phyloP scores from a whole-genome alignment of 2,797 vertebrate genomes.

The Schizopygopsis malacanthus region DNA sequence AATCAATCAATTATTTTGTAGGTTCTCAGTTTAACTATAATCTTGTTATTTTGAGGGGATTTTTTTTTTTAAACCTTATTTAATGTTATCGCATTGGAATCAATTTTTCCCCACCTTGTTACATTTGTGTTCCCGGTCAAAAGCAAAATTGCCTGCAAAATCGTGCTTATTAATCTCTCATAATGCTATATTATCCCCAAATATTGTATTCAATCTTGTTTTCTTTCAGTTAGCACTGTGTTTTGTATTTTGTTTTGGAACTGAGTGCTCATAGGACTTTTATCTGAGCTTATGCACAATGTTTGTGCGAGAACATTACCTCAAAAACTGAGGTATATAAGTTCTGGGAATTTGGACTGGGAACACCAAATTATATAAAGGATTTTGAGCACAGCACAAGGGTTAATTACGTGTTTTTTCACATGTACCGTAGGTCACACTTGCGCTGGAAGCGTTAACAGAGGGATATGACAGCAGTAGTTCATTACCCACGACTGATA shows the following conservation, averaged over 20 bases:
- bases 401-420: constrained; percentile 40
- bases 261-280: background rate
- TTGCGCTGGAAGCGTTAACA: constrained; percentile 86
- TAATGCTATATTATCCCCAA: background rate
- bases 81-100: background rate
- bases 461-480: constrained; percentile 81
- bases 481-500: constrained; percentile 74
- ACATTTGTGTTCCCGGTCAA: background rate
- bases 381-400: background rate
- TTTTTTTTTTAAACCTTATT: background rate
- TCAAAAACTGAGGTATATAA: background rate
- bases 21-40: background rate
- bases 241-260: background rate
- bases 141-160: background rate
- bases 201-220: background rate
- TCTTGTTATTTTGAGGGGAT: background rate
- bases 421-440: constrained; percentile 78
- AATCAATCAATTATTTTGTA: background rate
- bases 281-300: background rate
- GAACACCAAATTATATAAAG: background rate
- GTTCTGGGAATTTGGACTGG: background rate
- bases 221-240: background rate
- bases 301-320: background rate
- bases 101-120: background rate
- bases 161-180: background rate